These are phyloP conservation scores for Drosophila kikkawai DNA, from an alignment of 1,140 invertebrate species.

Conservation along the genomic window DNA sequence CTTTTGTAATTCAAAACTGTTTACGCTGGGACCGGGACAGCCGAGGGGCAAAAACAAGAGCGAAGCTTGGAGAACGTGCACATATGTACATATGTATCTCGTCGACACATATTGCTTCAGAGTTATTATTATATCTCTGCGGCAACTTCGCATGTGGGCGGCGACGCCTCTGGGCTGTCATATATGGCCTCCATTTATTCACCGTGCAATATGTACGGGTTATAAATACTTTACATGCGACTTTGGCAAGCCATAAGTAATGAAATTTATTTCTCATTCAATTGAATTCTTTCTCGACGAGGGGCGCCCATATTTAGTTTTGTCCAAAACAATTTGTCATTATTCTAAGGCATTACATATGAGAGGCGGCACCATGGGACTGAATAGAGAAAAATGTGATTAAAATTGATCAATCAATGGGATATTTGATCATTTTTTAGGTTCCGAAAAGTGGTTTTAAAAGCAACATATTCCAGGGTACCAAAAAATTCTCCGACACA, in stretches of 20 bases:
- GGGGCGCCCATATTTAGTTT: slow-evolving; percentile 32
- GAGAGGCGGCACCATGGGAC: not conserved
- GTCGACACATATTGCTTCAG: slow-evolving; percentile 49
- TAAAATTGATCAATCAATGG: not conserved
- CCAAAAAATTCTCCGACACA: not conserved
- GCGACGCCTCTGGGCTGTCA: slow-evolving; percentile 48
- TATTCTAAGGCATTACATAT: slow-evolving; percentile 35
- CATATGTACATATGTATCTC: slow-evolving; percentile 35
- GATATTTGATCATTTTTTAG: not conserved
- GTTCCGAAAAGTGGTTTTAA: not conserved
- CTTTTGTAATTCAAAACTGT: slow-evolving; percentile 54
- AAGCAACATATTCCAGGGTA: not conserved
- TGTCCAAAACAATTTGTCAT: slow-evolving; percentile 48
- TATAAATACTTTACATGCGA: slow-evolving; percentile 67
- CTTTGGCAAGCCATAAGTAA: slow-evolving; percentile 71
- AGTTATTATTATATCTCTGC: slow-evolving; percentile 50
- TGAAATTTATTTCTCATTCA: slow-evolving; percentile 66
- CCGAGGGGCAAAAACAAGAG: slow-evolving; percentile 12
- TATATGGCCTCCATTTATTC: slow-evolving; percentile 67
- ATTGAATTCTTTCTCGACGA: slow-evolving; percentile 54
- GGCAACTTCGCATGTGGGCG: slow-evolving; percentile 61
- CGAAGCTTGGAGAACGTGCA: slow-evolving; percentile 32
- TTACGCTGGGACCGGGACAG: slow-evolving; percentile 20
- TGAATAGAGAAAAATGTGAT: not conserved
- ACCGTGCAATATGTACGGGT: slow-evolving; percentile 42